phyloP scores from a whole-genome alignment of 2,888 invertebrate species.

The Nematopogon swammerdamellus region DNA sequence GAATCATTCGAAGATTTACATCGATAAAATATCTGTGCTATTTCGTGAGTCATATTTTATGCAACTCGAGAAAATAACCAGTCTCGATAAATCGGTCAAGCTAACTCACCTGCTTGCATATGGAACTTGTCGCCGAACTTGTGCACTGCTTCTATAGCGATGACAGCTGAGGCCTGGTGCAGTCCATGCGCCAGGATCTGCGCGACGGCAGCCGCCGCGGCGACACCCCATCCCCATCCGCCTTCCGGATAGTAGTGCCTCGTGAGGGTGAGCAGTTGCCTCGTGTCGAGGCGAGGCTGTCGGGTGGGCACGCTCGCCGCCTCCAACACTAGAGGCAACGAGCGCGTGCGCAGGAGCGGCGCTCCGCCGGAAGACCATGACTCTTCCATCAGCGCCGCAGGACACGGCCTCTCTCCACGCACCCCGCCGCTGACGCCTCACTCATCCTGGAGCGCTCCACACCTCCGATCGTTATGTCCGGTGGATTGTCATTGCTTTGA shows the following conservation, averaged over 20 bases:
- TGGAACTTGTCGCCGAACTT: constrained; percentile 59
- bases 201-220: constrained; percentile 67
- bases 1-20: too few relatives aligned
- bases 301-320: constrained; percentile 45
- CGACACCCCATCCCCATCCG: constrained; percentile 84
- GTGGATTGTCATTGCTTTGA: too few relatives aligned
- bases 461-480: too few relatives aligned
- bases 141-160: constrained; percentile 55
- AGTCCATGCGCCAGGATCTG: constrained; percentile 74
- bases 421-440: too few relatives aligned
- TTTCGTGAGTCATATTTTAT: too few relatives aligned
- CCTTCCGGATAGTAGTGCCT: constrained; percentile 87
- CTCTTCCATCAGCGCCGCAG: constrained; percentile 42
- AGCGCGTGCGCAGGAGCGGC: constrained; percentile 64
- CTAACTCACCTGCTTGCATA: constrained; percentile 66
- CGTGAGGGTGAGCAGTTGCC: constrained; percentile 63
- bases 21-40: too few relatives aligned
- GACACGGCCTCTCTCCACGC: not conserved
- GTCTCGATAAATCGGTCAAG: too few relatives aligned
- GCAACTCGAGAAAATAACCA: too few relatives aligned
- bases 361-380: constrained; percentile 52
- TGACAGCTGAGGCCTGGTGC: constrained; percentile 63
- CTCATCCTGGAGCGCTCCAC: too few relatives aligned
- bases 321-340: constrained; percentile 63
- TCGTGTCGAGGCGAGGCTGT: constrained; percentile 49